Evolutionary conservation across 1,140 invertebrate species (phyloP).

Genomic region (Cheumatopsyche charites): DNA sequence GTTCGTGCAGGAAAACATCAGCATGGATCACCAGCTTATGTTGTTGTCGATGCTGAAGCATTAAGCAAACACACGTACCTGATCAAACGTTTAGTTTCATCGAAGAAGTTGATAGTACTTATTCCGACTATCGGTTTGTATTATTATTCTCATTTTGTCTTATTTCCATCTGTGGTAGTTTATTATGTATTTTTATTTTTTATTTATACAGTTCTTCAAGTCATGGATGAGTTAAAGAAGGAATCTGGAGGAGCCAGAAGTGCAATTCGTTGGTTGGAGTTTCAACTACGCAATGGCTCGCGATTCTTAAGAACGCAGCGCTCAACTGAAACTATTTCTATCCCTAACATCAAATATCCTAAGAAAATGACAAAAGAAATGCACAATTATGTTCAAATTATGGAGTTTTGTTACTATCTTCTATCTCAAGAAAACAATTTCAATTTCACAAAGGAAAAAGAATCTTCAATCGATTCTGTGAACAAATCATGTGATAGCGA

Average conservation of each 20-base stretch:
- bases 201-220: slow-evolving; percentile 76
- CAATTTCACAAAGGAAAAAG: slow-evolving; percentile 44
- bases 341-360: slow-evolving; percentile 77
- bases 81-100: slow-evolving; percentile 78
- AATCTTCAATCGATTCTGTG: slow-evolving; percentile 38
- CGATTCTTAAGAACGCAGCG: slow-evolving; percentile 81
- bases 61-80: slow-evolving; percentile 68
- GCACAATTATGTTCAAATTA: slow-evolving; percentile 58
- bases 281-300: slow-evolving; percentile 83
- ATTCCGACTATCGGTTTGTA: slow-evolving; percentile 77
- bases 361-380: slow-evolving; percentile 61
- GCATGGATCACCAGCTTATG: slow-evolving; percentile 54
- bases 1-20: slow-evolving; percentile 53
- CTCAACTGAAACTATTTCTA: slow-evolving; percentile 73
- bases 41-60: slow-evolving; percentile 57
- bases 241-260: slow-evolving; percentile 79
- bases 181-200: background rate
- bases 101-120: slow-evolving; percentile 79
- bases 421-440: slow-evolving; percentile 45
- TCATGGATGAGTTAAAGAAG: slow-evolving; percentile 84
- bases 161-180: background rate
- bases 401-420: slow-evolving; percentile 61
- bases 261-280: slow-evolving; percentile 89
- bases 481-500: slow-evolving; percentile 53
- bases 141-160: background rate